Evolutionary conservation across 2,888 invertebrate genomes (phyloP).

Genomic region (Scaptodrosophila latifasciaeformis): DNA sequence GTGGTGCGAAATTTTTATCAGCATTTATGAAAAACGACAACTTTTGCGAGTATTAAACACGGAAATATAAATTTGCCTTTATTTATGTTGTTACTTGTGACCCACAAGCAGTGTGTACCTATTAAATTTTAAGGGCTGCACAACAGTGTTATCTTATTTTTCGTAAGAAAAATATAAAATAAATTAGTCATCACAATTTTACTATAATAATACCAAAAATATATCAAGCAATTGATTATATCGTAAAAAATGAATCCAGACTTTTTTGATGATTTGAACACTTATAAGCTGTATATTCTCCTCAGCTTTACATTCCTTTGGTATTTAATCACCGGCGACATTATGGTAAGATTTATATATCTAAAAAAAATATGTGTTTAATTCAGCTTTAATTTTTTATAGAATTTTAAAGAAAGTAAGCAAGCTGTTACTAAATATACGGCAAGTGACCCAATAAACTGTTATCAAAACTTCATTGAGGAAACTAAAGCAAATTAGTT

Average conservation of each 20-base stretch:
- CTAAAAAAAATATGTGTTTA: too few species aligned
- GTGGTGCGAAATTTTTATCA: neutral
- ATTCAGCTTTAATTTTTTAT: constrained; percentile 19
- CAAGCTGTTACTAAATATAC: constrained; percentile 46
- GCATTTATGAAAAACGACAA: neutral
- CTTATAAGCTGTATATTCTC: too few species aligned
- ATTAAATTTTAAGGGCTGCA: neutral
- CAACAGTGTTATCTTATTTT: too few species aligned
- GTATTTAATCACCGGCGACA: constrained; percentile 65
- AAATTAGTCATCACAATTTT: too few species aligned
- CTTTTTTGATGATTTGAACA: too few species aligned
- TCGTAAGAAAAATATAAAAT: too few species aligned
- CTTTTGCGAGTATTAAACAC: neutral
- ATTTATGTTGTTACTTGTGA: neutral
- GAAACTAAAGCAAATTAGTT: constrained; percentile 17
- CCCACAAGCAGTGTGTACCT: neutral
- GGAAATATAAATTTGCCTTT: neutral
- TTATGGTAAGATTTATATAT: constrained; percentile 45
- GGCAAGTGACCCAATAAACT: constrained; percentile 70
- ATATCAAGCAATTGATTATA: too few species aligned
- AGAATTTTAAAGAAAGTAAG: constrained; percentile 68
- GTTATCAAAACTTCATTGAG: constrained; percentile 63
- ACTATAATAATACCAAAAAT: too few species aligned
- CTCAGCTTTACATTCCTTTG: too few species aligned
- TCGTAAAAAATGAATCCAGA: too few species aligned